phyloP scores from a whole-genome alignment of 2,888 invertebrate species.

The Serrognathus titanus region DNA sequence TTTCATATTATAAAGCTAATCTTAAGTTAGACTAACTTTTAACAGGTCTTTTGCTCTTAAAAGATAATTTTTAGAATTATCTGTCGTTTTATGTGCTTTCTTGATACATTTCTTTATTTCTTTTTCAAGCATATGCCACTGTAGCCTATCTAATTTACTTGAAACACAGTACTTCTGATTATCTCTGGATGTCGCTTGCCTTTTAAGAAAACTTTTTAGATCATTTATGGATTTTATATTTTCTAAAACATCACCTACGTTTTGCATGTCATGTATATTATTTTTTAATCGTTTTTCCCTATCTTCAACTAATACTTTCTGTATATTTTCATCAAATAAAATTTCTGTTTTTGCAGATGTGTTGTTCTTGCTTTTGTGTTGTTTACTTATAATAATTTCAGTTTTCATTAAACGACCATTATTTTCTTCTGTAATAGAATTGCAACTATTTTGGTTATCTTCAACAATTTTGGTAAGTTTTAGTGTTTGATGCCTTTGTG shows the following conservation, averaged over 20 bases:
- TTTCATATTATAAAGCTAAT: too few relatives aligned
- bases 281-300: too few relatives aligned
- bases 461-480: background rate
- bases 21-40: slow-evolving; percentile 5
- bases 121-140: slow-evolving; percentile 14
- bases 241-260: background rate
- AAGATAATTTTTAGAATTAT: slow-evolving; percentile 2
- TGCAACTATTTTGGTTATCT: background rate
- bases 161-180: slow-evolving; percentile 2
- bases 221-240: slow-evolving; percentile 14
- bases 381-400: too few relatives aligned
- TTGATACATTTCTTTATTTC: slow-evolving; percentile 9
- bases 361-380: too few relatives aligned
- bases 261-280: too few relatives aligned
- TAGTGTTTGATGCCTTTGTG: too few relatives aligned
- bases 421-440: too few relatives aligned
- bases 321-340: too few relatives aligned
- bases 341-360: too few relatives aligned
- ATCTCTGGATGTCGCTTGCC: background rate
- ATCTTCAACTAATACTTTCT: too few relatives aligned
- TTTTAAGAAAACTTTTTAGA: slow-evolving; percentile 15
- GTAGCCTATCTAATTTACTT: slow-evolving; percentile 10
- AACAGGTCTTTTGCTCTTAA: slow-evolving; percentile 10
- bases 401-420: too few relatives aligned
- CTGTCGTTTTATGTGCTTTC: slow-evolving; percentile 7